Evolutionary conservation across 2,888 invertebrate genomes (phyloP).

Genomic region (Chorisops tibialis): DNA sequence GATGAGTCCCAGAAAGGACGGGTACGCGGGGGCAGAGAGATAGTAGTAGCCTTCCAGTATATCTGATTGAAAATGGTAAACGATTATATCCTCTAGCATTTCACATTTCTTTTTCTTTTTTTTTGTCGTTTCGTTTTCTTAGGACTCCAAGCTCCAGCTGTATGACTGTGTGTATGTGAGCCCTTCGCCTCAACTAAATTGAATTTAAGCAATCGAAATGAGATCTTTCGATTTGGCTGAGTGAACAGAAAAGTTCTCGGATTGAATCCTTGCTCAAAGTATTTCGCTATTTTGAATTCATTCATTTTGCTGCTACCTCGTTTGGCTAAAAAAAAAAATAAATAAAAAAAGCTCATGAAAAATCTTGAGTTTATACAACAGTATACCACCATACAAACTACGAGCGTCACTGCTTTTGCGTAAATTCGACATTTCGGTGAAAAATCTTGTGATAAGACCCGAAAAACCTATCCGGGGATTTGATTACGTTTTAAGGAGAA

Average conservation of each 20-base stretch:
- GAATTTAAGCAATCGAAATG: conserved; percentile 35
- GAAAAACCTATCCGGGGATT: conserved; percentile 11
- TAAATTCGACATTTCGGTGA: conserved; percentile 14
- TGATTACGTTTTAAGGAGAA: conserved; percentile 14
- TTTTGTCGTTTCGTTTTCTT: neutral
- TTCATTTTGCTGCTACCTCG: neutral
- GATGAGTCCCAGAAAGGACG: neutral
- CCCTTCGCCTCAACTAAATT: conserved; percentile 29
- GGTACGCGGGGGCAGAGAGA: neutral
- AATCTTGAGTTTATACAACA: neutral
- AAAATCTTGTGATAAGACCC: conserved; percentile 11
- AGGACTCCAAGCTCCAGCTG: neutral
- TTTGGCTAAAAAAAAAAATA: neutral
- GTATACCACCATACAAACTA: neutral
- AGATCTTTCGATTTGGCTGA: conserved; percentile 35
- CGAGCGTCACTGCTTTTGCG: neutral
- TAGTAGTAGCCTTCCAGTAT: conserved; percentile 18
- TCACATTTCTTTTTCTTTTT: conserved; percentile 1
- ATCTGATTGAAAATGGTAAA: conserved; percentile 34
- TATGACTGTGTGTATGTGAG: neutral
- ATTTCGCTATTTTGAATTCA: conserved; percentile 28
- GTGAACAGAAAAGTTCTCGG: conserved; percentile 33
- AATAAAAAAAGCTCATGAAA: neutral
- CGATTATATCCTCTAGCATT: conserved; percentile 30
- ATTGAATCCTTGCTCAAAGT: conserved; percentile 25